Percentiles rank a stretch among this genome's conserved stretches.
Conservation (phyloP, 2,888 invertebrate genomes). For the Lottia scabra region DNA sequence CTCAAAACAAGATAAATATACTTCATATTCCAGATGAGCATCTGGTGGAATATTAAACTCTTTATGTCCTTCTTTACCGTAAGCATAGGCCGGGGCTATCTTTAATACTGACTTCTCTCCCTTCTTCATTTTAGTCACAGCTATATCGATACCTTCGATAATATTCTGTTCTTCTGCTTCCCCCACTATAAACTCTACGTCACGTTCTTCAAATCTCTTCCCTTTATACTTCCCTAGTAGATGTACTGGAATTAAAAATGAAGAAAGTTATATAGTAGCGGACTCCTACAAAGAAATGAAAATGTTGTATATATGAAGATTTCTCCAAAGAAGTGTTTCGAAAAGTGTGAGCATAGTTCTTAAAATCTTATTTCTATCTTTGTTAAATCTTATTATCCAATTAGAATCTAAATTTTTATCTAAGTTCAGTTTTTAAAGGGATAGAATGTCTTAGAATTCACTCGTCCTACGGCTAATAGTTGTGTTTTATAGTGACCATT, state of each 20-base stretch:
- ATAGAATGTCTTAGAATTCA: too few species aligned
- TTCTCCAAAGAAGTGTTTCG: too few species aligned
- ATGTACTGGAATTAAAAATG: slow-evolving; percentile 76
- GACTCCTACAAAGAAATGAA: too few species aligned
- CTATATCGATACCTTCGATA: slow-evolving; percentile 76
- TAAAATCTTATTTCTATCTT: too few species aligned
- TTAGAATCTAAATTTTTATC: too few species aligned
- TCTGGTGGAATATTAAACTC: slow-evolving; percentile 83
- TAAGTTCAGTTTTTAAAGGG: too few species aligned
- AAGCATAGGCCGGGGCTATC: slow-evolving; percentile 84
- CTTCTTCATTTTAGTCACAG: slow-evolving; percentile 79
- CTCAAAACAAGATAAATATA: slow-evolving; percentile 87
- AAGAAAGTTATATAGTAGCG: background rate
- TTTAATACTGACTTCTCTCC: slow-evolving; percentile 78
- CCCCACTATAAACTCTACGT: slow-evolving; percentile 85
- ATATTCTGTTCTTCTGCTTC: slow-evolving; percentile 84
- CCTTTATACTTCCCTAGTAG: slow-evolving; percentile 78
- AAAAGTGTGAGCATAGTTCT: too few species aligned
- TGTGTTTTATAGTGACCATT: too few species aligned
- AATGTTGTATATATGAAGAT: too few species aligned
- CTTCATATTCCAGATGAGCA: slow-evolving; percentile 77
- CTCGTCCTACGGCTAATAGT: too few species aligned
- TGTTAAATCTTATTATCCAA: too few species aligned
- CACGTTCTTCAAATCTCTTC: slow-evolving; percentile 82
- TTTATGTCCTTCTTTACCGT: slow-evolving; percentile 79